Conservation (phyloP, 1,140 invertebrate genomes). For the Idris sp. region DNA sequence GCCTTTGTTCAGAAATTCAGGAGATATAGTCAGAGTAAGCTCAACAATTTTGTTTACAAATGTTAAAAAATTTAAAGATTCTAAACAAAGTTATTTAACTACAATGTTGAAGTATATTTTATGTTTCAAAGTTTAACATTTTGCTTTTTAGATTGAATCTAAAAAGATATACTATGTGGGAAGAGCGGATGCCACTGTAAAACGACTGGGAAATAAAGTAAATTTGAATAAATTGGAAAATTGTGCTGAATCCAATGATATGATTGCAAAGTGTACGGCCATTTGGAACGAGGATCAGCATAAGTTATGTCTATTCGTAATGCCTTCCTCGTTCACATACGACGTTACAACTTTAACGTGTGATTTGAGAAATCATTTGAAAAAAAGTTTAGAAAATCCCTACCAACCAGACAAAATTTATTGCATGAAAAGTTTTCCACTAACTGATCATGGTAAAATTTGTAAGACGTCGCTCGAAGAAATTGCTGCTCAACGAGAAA, state of each 20-base stretch:
- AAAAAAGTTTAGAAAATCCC: constrained; percentile 41
- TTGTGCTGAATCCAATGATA: constrained; percentile 74
- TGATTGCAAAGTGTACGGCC: constrained; percentile 77
- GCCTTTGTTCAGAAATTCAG: constrained; percentile 82
- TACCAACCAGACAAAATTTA: constrained; percentile 70
- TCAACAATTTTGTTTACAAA: background rate
- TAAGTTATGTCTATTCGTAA: constrained; percentile 78
- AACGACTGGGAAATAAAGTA: constrained; percentile 85
- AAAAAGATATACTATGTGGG: constrained; percentile 81
- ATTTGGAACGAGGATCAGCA: constrained; percentile 77
- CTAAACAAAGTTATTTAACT: too few species aligned
- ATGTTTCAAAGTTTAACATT: too few species aligned
- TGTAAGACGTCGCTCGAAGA: constrained; percentile 61
- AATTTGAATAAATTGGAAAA: constrained; percentile 81
- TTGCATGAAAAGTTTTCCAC: constrained; percentile 60
- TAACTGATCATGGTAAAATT: constrained; percentile 70
- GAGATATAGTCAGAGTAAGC: constrained; percentile 81
- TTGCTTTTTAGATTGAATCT: constrained; percentile 70
- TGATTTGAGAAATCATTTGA: constrained; percentile 72
- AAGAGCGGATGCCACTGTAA: constrained; percentile 83
- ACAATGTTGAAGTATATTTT: too few species aligned
- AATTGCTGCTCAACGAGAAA: constrained; percentile 24
- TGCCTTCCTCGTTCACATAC: constrained; percentile 18
- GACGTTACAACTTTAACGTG: constrained; percentile 68
- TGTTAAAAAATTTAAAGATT: background rate